Percentiles rank a stretch among this genome's conserved stretches.
These are phyloP conservation scores for Macquaria australasica DNA, from an alignment of 2,113 vertebrate genomes.

Conservation along the genomic window DNA sequence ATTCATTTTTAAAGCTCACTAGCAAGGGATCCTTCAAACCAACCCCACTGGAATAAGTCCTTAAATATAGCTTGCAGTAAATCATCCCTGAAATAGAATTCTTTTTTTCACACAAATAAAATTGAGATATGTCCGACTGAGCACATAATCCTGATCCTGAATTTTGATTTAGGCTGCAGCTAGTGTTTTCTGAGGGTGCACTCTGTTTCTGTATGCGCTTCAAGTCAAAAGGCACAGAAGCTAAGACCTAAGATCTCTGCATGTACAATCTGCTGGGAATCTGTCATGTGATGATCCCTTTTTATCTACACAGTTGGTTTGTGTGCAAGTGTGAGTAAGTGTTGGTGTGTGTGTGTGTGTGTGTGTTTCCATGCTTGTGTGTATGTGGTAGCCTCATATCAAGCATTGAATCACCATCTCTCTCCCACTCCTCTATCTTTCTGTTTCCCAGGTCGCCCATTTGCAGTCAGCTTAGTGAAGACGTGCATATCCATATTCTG, in stretches of 20 bases:
- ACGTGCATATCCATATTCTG: conserved; percentile 83
- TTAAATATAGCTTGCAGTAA: conserved; percentile 43
- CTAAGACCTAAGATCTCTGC: conserved; percentile 76
- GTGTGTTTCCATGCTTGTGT: not conserved
- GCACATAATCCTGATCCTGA: conserved; percentile 55
- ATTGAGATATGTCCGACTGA: conserved; percentile 55
- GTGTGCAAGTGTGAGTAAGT: conserved; percentile 11
- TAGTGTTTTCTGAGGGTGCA: conserved; percentile 54
- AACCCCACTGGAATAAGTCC: conserved; percentile 19
- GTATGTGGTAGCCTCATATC: conserved; percentile 66
- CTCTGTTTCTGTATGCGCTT: conserved; percentile 54
- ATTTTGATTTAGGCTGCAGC: conserved; percentile 55
- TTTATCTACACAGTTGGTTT: conserved; percentile 68
- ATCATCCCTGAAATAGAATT: conserved; percentile 28
- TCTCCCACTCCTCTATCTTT: conserved; percentile 65
- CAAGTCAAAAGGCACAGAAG: conserved; percentile 74
- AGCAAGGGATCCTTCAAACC: conserved; percentile 27
- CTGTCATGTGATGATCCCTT: conserved; percentile 70
- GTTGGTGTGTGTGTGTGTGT: not conserved
- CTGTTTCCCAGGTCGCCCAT: conserved; percentile 73
- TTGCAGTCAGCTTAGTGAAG: conserved; percentile 76
- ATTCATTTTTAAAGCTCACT: conserved; percentile 42
- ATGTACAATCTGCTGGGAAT: conserved; percentile 78
- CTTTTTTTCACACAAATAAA: conserved; percentile 43
- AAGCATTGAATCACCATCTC: conserved; percentile 73